These are phyloP conservation scores for Boloria selene DNA, from an alignment of 2,888 invertebrate species.

Conservation along the genomic window DNA sequence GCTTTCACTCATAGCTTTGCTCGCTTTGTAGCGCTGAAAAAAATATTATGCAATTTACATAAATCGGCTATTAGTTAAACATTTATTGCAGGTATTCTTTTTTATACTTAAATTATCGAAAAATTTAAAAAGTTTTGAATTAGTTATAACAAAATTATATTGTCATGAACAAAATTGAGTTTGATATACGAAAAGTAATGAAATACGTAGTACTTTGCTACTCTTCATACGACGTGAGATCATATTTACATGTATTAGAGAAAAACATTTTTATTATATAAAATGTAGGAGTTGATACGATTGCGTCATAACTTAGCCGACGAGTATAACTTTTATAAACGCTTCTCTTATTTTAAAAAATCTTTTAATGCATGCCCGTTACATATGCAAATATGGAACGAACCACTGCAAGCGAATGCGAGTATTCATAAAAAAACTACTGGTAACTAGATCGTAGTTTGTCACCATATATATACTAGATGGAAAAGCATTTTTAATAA, in stretches of 20 bases:
- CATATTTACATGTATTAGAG: background rate
- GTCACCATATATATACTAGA: background rate
- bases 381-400: slow-evolving; percentile 23
- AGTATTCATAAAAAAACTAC: slow-evolving; percentile 14
- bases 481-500: background rate
- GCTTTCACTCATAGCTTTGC: too few relatives aligned
- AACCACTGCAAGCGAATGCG: slow-evolving; percentile 12
- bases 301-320: slow-evolving; percentile 1
- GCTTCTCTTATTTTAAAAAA: slow-evolving; percentile 13
- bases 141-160: too few relatives aligned
- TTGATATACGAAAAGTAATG: too few relatives aligned
- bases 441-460: slow-evolving; percentile 13
- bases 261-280: background rate
- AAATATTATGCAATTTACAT: too few relatives aligned
- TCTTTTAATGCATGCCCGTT: slow-evolving; percentile 22
- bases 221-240: too few relatives aligned
- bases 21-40: too few relatives aligned
- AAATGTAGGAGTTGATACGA: background rate
- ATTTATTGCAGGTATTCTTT: too few relatives aligned
- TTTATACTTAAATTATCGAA: too few relatives aligned
- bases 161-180: too few relatives aligned
- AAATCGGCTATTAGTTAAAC: too few relatives aligned
- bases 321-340: slow-evolving; percentile 8
- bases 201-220: too few relatives aligned
- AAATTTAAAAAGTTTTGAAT: too few relatives aligned